phyloP scores from a whole-genome alignment of 2,113 vertebrate genomes.

The Saccopteryx leptura region DNA sequence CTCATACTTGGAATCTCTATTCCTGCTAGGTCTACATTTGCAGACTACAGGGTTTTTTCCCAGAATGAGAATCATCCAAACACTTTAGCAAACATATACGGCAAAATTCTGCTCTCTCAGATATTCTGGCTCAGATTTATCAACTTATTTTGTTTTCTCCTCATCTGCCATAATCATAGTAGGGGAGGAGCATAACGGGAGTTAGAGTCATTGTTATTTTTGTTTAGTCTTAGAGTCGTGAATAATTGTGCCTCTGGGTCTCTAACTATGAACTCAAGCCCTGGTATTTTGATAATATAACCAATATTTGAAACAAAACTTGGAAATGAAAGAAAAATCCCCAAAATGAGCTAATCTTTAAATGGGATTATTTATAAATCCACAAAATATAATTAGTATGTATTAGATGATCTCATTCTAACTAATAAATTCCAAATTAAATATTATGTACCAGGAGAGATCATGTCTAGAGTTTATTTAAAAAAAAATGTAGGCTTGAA shows the following conservation, averaged over 20 bases:
- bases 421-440: constrained; percentile 34
- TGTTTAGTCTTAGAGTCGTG: not conserved
- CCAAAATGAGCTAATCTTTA: not conserved
- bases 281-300: not conserved
- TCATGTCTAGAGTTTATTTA: not conserved
- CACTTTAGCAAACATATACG: not conserved
- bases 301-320: not conserved
- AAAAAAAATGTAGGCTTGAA: not conserved
- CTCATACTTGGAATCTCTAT: not conserved
- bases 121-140: not conserved
- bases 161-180: not conserved
- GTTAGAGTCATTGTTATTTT: not conserved
- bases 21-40: not conserved
- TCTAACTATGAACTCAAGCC: not conserved
- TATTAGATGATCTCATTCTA: not conserved
- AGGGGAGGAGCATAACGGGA: not conserved
- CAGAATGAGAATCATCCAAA: not conserved
- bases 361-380: constrained; percentile 16
- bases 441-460: not conserved
- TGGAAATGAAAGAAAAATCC: not conserved
- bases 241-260: not conserved
- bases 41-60: not conserved
- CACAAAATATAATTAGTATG: not conserved
- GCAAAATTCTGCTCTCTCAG: not conserved
- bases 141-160: not conserved